phyloP scores from a whole-genome alignment of 2,797 vertebrate species.

The Chaetodon trifasciatus region DNA sequence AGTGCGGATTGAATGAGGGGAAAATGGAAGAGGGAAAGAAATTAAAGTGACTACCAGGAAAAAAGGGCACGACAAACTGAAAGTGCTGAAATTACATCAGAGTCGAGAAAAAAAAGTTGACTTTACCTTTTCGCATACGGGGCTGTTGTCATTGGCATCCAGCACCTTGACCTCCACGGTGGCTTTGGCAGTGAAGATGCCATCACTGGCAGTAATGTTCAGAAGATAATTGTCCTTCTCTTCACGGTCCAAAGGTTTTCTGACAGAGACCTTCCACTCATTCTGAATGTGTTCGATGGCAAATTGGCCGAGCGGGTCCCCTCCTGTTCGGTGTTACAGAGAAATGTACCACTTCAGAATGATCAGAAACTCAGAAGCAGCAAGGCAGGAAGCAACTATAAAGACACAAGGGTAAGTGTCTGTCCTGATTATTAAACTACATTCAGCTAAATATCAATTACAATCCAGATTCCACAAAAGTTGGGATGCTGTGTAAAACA shows the following conservation, averaged over 20 bases:
- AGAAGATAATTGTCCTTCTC: slow-evolving; percentile 96
- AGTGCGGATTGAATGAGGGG: slow-evolving; percentile 26
- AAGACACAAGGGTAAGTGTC: slow-evolving; percentile 5
- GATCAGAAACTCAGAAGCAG: slow-evolving; percentile 35
- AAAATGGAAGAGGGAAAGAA: slow-evolving; percentile 13
- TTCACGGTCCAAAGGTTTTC: slow-evolving; percentile 95
- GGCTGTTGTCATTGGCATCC: slow-evolving; percentile 98
- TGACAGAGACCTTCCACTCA: slow-evolving; percentile 98
- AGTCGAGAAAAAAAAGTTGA: background rate
- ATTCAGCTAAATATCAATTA: slow-evolving; percentile 23
- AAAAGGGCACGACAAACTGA: slow-evolving; percentile 5
- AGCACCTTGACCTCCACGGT: slow-evolving; percentile 98
- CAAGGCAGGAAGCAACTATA: slow-evolving; percentile 9
- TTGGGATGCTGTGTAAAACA: too few relatives aligned
- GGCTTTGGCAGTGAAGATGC: slow-evolving; percentile 94
- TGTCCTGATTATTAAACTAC: slow-evolving; percentile 12
- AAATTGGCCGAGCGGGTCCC: slow-evolving; percentile 96
- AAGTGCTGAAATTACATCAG: slow-evolving; percentile 1
- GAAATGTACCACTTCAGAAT: slow-evolving; percentile 53
- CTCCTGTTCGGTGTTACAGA: slow-evolving; percentile 86
- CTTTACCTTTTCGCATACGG: slow-evolving; percentile 95
- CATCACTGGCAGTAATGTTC: slow-evolving; percentile 97
- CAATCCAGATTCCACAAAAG: background rate
- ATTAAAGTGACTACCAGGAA: slow-evolving; percentile 12
- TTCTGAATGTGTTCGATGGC: slow-evolving; percentile 93